These are phyloP conservation scores for Dioctria rufipes DNA, from an alignment of 2,888 invertebrate species.

Conservation along the genomic window DNA sequence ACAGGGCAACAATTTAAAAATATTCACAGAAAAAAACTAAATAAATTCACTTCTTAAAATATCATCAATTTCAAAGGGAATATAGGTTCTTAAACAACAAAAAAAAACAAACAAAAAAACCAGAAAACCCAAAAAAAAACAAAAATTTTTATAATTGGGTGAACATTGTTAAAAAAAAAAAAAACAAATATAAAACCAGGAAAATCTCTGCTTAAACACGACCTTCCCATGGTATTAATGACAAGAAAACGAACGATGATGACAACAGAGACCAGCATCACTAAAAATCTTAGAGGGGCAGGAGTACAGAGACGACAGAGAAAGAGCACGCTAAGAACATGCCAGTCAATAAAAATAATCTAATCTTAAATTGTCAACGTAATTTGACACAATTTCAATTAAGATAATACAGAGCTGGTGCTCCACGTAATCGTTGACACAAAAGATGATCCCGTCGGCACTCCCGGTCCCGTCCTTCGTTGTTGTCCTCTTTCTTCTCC, in stretches of 20 bases:
- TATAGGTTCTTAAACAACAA: too few species aligned
- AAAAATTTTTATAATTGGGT: conserved; percentile 4
- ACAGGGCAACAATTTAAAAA: too few species aligned
- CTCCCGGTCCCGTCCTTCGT: background rate
- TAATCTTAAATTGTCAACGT: conserved; percentile 66
- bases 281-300: too few species aligned
- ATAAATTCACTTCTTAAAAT: too few species aligned
- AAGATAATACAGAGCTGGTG: conserved; percentile 64
- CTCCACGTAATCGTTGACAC: conserved; percentile 12
- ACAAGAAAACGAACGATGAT: background rate
- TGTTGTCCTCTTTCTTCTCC: too few species aligned
- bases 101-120: too few species aligned
- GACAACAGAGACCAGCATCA: background rate
- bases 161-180: conserved; percentile 2
- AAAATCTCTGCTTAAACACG: conserved; percentile 3
- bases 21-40: too few species aligned
- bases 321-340: conserved; percentile 50
- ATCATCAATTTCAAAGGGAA: background rate
- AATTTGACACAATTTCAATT: conserved; percentile 67
- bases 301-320: background rate
- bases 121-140: background rate
- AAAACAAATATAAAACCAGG: conserved; percentile 1
- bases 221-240: background rate
- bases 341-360: conserved; percentile 63
- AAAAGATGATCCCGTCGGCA: conserved; percentile 6